Conservation (phyloP, 2,797 vertebrate genomes). For the Eidolon dupreanum region DNA sequence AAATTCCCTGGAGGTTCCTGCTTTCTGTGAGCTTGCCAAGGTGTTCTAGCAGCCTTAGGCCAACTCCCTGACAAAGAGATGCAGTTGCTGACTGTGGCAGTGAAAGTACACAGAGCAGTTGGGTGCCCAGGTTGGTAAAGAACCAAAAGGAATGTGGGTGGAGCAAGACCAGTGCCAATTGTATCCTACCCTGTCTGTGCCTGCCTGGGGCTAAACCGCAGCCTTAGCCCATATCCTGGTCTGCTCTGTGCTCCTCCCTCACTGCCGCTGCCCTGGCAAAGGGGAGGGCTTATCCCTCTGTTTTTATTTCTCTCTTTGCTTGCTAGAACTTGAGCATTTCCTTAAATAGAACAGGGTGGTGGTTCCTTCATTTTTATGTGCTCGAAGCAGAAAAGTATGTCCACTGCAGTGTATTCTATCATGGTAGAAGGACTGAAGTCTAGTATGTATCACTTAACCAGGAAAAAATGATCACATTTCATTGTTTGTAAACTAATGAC, state of each 20-base stretch:
- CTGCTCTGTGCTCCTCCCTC: background rate
- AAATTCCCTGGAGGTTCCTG: background rate
- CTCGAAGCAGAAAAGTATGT: background rate
- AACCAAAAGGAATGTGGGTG: background rate
- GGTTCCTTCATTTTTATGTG: background rate
- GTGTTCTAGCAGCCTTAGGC: background rate
- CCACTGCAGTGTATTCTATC: background rate
- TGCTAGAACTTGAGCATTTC: background rate
- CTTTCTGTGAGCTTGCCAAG: background rate
- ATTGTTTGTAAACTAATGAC: background rate
- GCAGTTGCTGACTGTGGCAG: background rate
- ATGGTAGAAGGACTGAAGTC: background rate
- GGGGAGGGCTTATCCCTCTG: too few relatives aligned
- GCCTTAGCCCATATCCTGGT: background rate
- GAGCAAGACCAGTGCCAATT: background rate
- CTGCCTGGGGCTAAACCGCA: background rate
- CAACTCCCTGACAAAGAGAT: background rate
- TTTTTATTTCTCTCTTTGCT: background rate
- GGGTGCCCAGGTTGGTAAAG: background rate
- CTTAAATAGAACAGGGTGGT: background rate
- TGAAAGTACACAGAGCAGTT: background rate
- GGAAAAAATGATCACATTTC: background rate
- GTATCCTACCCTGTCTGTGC: background rate
- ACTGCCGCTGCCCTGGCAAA: fast-evolving
- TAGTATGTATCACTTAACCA: background rate